These are phyloP conservation scores for Tretioscincus oriximinensis DNA, from an alignment of 2,113 vertebrate genomes.

Conservation along the genomic window DNA sequence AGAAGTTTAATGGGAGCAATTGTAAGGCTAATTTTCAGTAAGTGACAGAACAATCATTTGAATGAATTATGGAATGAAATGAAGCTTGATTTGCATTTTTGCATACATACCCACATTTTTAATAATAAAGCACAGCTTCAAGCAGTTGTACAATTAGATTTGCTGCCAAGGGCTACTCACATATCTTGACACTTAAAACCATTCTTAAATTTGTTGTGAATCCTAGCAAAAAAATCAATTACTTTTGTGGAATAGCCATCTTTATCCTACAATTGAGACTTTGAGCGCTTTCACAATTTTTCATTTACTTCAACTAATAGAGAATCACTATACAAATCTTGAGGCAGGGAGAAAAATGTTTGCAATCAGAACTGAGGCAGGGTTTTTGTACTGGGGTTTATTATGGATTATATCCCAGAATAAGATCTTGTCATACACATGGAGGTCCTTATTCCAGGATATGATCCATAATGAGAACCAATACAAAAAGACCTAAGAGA, in stretches of 20 bases:
- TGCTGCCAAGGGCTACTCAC: background rate
- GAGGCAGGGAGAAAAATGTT: background rate
- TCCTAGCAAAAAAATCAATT: background rate
- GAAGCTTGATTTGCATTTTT: conserved; percentile 18
- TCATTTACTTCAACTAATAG: background rate
- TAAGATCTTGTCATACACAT: no score
- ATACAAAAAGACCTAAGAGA: no score
- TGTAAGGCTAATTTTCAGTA: conserved; percentile 50
- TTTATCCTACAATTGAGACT: no score
- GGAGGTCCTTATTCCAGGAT: no score
- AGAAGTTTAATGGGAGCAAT: conserved; percentile 53
- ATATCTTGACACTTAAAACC: background rate
- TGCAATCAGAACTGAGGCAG: background rate
- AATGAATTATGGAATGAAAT: conserved; percentile 15
- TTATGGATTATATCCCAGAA: no score
- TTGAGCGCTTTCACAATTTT: no score
- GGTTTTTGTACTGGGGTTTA: no score
- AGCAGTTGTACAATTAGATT: background rate
- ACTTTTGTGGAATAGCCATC: background rate
- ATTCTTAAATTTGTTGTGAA: background rate
- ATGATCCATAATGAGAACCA: no score
- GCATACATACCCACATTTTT: background rate
- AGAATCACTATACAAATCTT: background rate
- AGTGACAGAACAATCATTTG: conserved; percentile 8
- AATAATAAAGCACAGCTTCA: conserved; percentile 6